Base-by-base conservation (phyloP, 2,888 invertebrate species). In the Parascotia fuliginaria region DNA sequence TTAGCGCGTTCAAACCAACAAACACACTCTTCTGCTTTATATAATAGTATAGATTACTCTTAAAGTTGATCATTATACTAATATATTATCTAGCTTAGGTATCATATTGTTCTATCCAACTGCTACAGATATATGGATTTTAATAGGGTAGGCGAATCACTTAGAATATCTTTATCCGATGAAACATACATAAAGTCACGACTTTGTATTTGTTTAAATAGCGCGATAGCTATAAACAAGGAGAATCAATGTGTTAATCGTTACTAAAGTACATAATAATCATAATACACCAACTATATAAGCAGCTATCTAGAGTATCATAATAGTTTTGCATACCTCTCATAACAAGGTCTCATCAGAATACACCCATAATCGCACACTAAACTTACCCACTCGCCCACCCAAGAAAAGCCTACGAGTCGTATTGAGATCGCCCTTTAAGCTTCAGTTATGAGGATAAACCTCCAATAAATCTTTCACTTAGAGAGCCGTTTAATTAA, bases 391-490 rank as follows among this genome's bases (percentile, higher is more conserved):
- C 65, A 48, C 57, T 61, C 54, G 66, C 57, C 65, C n/a, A n/a
- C n/a, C 72, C 60, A 65, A 74, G 70, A 70, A 68, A 74, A 74
- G 76, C 65, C 70, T 63, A 40, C 41, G 50, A 43, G 16, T 60
- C 66, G 67, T 69, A 77, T 85, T 85, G 85, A 81, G 84, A 87
- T 85, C 79, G 80, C 82, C 67, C 77, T 81, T 75, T 84, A 85
- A 87, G 84, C 88, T 78, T 77, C 85, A 79, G 87, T 89, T 89
- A 88, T 89, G 86, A 86, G 85, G 87, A 88, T 90, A 87, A 89
- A 89, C 89, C 89, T 83, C 76, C 83, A 80, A 90, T 91, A 90
- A 91, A 90, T 91, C 89, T 89, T 88, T 87, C 88, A 85, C 85
- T 89, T 83, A 80, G 81, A 76, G 79, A 73, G 75, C 80, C 83